Evolutionary conservation across 2,113 vertebrate genomes (phyloP).

Genomic region (Motacilla alba): DNA sequence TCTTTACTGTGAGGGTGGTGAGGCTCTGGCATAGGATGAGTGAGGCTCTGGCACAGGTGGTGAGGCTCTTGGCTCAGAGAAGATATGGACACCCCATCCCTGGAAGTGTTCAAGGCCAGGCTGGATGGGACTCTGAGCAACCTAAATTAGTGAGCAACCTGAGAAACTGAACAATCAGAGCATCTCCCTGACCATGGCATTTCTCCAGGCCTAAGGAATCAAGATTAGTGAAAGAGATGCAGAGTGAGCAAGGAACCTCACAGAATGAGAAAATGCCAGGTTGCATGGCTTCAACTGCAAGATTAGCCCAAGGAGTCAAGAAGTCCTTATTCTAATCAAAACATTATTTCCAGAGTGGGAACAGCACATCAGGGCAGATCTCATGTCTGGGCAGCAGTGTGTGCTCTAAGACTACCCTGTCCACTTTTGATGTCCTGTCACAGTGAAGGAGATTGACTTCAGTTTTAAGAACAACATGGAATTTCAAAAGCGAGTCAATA

Average conservation of each 20-base stretch:
- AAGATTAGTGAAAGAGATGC: neutral
- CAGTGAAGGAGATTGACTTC: neutral
- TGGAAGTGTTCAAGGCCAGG: neutral
- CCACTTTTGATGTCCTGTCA: neutral
- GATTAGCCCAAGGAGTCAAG: neutral
- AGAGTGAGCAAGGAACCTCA: rapidly evolving
- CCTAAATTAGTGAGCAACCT: neutral
- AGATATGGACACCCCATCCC: rapidly evolving
- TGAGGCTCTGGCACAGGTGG: neutral
- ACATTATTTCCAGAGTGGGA: neutral
- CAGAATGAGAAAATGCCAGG: neutral
- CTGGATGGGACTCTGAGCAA: neutral
- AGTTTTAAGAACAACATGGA: neutral
- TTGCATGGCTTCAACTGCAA: neutral
- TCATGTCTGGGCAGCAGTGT: neutral
- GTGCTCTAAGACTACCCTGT: neutral
- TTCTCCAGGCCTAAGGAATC: neutral
- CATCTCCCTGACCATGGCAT: neutral
- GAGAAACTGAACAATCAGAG: neutral
- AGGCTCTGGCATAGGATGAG: neutral
- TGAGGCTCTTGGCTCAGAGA: neutral
- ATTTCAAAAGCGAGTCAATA: neutral
- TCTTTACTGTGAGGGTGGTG: neutral
- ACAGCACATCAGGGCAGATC: neutral
- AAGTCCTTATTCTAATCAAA: neutral